phyloP scores from a whole-genome alignment of 2,113 vertebrate genomes.

The Xiphophorus maculatus region DNA sequence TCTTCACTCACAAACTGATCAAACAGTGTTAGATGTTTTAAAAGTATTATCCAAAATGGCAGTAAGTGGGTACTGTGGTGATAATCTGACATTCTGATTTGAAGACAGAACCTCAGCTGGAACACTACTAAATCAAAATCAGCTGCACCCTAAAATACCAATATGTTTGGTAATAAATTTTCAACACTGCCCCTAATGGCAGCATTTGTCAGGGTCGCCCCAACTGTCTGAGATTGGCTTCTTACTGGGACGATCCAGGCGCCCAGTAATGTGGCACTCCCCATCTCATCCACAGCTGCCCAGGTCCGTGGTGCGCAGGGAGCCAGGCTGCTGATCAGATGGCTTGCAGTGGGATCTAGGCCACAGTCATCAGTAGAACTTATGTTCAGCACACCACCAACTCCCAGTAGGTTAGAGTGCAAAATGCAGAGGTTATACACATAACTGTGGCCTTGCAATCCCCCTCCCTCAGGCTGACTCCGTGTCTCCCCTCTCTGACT shows the following conservation, averaged over 20 bases:
- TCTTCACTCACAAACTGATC: background rate
- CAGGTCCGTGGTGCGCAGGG: constrained; percentile 69
- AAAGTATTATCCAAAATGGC: background rate
- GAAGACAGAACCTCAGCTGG: constrained; percentile 47
- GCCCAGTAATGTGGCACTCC: constrained; percentile 76
- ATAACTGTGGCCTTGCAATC: constrained; percentile 49
- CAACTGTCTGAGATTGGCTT: constrained; percentile 74
- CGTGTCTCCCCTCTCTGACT: constrained; percentile 50
- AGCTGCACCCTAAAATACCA: constrained; percentile 82
- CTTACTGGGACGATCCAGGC: constrained; percentile 61
- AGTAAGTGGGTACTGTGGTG: constrained; percentile 4
- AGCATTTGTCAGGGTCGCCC: constrained; percentile 74
- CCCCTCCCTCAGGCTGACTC: constrained; percentile 51
- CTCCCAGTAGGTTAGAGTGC: constrained; percentile 55
- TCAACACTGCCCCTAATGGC: constrained; percentile 74
- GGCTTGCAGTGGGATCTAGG: constrained; percentile 37
- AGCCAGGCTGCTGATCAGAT: constrained; percentile 51
- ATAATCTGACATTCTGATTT: constrained; percentile 56
- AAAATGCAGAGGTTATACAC: constrained; percentile 68
- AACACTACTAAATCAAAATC: constrained; percentile 71
- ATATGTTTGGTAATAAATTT: constrained; percentile 83
- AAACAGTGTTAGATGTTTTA: background rate
- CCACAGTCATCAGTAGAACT: constrained; percentile 49
- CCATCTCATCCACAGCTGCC: constrained; percentile 77
- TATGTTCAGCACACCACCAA: constrained; percentile 59